Base-by-base conservation (phyloP, 2,888 invertebrate species). In the Cataglyphis rosenhaueri region DNA sequence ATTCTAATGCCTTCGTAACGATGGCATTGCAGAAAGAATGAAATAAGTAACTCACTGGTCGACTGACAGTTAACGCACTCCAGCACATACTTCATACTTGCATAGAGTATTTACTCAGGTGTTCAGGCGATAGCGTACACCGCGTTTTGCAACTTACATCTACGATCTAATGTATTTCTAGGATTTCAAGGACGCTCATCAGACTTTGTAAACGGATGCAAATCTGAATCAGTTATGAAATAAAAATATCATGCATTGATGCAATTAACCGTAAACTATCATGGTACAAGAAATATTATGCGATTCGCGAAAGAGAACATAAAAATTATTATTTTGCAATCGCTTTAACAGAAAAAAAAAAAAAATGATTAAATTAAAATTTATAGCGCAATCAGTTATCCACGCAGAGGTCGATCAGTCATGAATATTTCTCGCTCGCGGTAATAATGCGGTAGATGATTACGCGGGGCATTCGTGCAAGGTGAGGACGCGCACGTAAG, bases 71-170 rank as follows among this genome's bases (percentile, higher is more conserved):
- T 83, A 78, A 57, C 65, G 73, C 88, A 84, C 65, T 87, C 75
- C 18, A n/a, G 15, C 48, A 48, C 55, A 29, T 82, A 64, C 61
- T 88, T 59, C 44, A 59, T 44, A 59, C 57, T 35, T 32, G 57
- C 82, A 52, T 48, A 59, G 12, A 59, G 12, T 87, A 84, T 87
- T 87, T 87, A 65, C 84, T 79, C 88, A 87, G 87, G 86, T 87
- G 88, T 79, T 70, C 81, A 70, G 74, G 32, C 66, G 66, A 21
- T 81, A 66, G 75, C 62, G 44, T 75, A 41, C n/a, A 62, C 32
- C 70, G 15, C 9, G 61, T 35, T 57, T 48, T 48, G 38, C 52
- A 25, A 76, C 76, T 62, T 32, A 52, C 62, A 35, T 25, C 52
- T 62, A 38, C 32, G 52, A 64, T 76, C 78, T 75, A 64, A 76